Evolutionary conservation across 2,113 vertebrate genomes (phyloP).

Genomic region (Pelodiscus sinensis): DNA sequence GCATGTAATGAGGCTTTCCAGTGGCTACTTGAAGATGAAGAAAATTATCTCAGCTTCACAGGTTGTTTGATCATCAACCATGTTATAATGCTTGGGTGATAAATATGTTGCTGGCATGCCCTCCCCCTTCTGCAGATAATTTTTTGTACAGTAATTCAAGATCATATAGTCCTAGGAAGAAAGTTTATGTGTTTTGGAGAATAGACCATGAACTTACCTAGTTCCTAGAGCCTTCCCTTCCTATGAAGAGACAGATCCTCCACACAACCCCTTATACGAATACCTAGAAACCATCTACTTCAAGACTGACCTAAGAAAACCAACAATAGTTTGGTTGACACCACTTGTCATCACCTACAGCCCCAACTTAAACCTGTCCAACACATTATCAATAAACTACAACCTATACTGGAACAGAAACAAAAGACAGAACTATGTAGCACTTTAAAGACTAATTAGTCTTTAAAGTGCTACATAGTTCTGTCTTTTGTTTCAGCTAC

Average conservation of each 20-base stretch:
- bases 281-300: too few relatives aligned
- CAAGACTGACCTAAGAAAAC: too few relatives aligned
- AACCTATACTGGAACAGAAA: too few relatives aligned
- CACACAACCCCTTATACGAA: slow-evolving; percentile 2
- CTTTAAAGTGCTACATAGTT: too few relatives aligned
- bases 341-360: too few relatives aligned
- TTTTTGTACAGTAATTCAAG: slow-evolving; percentile 40
- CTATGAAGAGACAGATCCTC: slow-evolving; percentile 33
- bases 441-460: too few relatives aligned
- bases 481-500: too few relatives aligned
- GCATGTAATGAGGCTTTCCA: slow-evolving; percentile 75
- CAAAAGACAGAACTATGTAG: too few relatives aligned
- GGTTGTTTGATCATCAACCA: slow-evolving; percentile 69
- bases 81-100: slow-evolving; percentile 63
- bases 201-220: slow-evolving; percentile 38
- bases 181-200: slow-evolving; percentile 43
- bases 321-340: too few relatives aligned
- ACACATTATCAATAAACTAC: too few relatives aligned
- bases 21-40: slow-evolving; percentile 70
- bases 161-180: slow-evolving; percentile 45
- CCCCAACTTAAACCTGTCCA: too few relatives aligned
- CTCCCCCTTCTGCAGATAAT: slow-evolving; percentile 39
- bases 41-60: slow-evolving; percentile 66
- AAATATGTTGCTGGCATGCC: slow-evolving; percentile 58
- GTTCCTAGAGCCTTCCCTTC: slow-evolving; percentile 26